phyloP scores from a whole-genome alignment of 2,797 vertebrate species.

The Neomorphus geoffroyi region DNA sequence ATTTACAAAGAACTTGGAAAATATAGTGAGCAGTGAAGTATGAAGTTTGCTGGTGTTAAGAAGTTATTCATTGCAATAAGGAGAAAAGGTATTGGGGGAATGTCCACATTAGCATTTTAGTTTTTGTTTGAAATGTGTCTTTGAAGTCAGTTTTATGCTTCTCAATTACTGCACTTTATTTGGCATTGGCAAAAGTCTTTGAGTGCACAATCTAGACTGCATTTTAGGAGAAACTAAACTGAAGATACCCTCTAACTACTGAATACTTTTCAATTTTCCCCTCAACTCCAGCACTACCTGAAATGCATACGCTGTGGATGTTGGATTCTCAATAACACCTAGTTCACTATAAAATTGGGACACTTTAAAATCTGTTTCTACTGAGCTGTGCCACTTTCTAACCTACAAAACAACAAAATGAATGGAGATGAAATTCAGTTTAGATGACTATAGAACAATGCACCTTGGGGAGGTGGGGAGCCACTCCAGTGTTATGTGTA shows the following conservation, averaged over 20 bases:
- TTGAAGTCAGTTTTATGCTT: neutral
- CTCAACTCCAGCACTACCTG: neutral
- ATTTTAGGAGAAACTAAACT: neutral
- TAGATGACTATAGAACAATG: neutral
- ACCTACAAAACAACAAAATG: neutral
- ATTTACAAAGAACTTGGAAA: neutral
- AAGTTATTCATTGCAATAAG: neutral
- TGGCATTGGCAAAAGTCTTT: neutral
- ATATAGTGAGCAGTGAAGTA: neutral
- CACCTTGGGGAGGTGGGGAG: neutral
- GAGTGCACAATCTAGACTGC: neutral
- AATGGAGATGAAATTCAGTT: neutral
- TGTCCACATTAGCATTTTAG: neutral
- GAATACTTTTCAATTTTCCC: neutral
- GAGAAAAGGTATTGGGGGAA: neutral
- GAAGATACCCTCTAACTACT: neutral
- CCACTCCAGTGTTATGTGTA: neutral
- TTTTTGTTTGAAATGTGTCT: neutral
- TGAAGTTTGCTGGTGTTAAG: conserved; percentile 5
- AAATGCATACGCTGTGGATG: neutral
- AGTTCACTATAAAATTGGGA: neutral
- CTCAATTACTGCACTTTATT: neutral
- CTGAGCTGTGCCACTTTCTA: neutral
- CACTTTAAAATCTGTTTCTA: neutral
- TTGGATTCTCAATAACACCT: neutral